These are phyloP conservation scores for Anthopleura sola DNA, from an alignment of 64 coral and sea anemone genomes.

Conservation along the genomic window DNA sequence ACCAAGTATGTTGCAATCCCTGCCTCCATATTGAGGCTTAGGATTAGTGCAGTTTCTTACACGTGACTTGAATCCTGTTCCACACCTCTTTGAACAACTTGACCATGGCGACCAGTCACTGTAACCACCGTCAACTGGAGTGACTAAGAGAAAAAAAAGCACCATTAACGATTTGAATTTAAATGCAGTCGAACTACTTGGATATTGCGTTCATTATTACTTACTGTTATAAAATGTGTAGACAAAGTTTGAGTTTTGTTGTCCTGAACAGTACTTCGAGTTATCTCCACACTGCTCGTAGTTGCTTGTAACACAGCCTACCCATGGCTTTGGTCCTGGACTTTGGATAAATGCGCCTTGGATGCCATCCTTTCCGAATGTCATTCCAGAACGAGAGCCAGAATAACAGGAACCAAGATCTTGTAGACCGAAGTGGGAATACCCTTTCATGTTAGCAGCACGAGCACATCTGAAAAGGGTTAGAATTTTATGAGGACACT, in stretches of 20 bases:
- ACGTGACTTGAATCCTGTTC: slow-evolving; percentile 56
- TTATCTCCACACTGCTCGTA: slow-evolving; percentile 58
- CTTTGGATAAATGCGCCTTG: slow-evolving; percentile 72
- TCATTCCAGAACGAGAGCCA: slow-evolving; percentile 67
- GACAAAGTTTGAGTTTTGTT: slow-evolving; percentile 94
- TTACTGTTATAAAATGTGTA: slow-evolving; percentile 91
- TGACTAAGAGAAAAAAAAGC: slow-evolving; percentile 13
- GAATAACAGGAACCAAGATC: slow-evolving; percentile 88
- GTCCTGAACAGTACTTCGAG: slow-evolving; percentile 69
- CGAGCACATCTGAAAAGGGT: slow-evolving; percentile 57
- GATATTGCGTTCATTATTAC: neutral
- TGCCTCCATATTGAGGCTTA: slow-evolving; percentile 57
- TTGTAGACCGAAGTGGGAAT: slow-evolving; percentile 95
- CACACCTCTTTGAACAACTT: slow-evolving; percentile 59
- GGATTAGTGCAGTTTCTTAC: slow-evolving; percentile 76
- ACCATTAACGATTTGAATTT: neutral
- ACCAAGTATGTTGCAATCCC: slow-evolving; percentile 52
- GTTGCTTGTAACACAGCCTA: slow-evolving; percentile 70
- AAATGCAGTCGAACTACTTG: too few species aligned
- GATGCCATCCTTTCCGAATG: slow-evolving; percentile 71
- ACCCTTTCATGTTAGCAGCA: slow-evolving; percentile 57
- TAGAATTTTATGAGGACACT: neutral
- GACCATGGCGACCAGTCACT: slow-evolving; percentile 65
- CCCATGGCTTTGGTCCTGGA: slow-evolving; percentile 81
- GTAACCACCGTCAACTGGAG: slow-evolving; percentile 53